Evolutionary conservation across 2,797 vertebrate genomes (phyloP), one percentile per base, ranked within the genome.

Genomic region (Anableps anableps): DNA sequence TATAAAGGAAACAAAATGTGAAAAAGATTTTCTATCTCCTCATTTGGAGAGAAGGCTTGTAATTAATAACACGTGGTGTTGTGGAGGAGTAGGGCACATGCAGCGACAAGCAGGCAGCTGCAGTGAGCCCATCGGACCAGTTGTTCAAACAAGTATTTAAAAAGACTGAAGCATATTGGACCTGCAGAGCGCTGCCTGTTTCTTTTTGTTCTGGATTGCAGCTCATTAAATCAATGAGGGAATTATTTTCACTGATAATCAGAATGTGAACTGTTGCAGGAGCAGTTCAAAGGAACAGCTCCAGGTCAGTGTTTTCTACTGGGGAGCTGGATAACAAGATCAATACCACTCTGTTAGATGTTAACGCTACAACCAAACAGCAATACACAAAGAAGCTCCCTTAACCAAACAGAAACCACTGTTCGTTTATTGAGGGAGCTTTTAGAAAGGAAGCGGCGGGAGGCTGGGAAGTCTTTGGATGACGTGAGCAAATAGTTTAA

Each of bases 131-230:
- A 23, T 17, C 17, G 10, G 62, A 21, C 64, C 36, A 41, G 21
- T 26, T 2, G 64, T 13, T 68, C 36, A 66, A 66, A 38, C 34
- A 4, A 36, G 64, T 38, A 41, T 68, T 68, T 68, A 23, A 38
- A 41, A 38, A 68, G 64, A 11, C 36, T 26, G 19, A 68, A 41
- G 10, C 62, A 11, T 13, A 13, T 43, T 2, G 21, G 36, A 26
- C 66, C 9, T 14, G 17, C 64, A 41, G 36, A 26, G 36, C 64
- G 36, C 66, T 14, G 66, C 36, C 38, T 68, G 66, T 13, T 68
- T 41, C 36, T 26, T 55, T 55, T 55, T 10, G 29, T 68, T 84
- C 47, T 66, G 60, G 34, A 87, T 83, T 66, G 58, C 78, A 4
- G 72, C 72, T 72, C 74, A 80, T 75, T 72, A 10, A 29, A 48